Base-by-base conservation (phyloP, 2,113 vertebrate genomes). In the Symphodus melops region DNA sequence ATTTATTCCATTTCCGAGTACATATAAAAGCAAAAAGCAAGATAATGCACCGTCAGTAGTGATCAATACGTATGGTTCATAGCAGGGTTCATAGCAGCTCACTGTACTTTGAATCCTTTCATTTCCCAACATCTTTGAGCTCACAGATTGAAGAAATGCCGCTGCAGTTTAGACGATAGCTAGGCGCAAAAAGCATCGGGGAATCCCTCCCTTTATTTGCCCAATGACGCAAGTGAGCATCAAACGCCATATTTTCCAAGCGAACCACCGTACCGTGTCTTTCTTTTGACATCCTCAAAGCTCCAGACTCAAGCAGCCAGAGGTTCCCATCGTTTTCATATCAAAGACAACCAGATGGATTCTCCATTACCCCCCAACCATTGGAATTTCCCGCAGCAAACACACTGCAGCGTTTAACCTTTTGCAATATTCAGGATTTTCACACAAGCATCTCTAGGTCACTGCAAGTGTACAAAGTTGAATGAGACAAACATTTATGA, bases 171-270 rank as follows among this genome's bases (percentile, higher is more conserved):
- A 8, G 23, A 56, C 25, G 48, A 60, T 73, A 55, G 28, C 28
- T 33, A 33, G 23, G 41, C 55, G 62, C 65, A 52, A 21, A 42
- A 64, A 57, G 46, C 72, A 79, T 17, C 57, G 42, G 82, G 86
- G 74, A 79, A 84, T 64, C 83, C 88, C 79, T 71, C 33, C 14
- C 21, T 78, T 74, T 71, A 44, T 85, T 44, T 81, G 41, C 68
- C 53, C 72, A 76, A 63, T 80, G 86, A 90, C 76, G 75, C 75
- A 72, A 68, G 59, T 14, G 41, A 37, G 11, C 21, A 79, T 77
- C 42, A 75, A 67, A 59, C 57, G 14, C 2, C 49, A 63, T 41
- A 73, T 66, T 54, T 33, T 55, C 57, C 21, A 13, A 68, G 25
- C 39, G 9, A 77, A 9, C 21, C 62, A 13, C 5, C 5, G 20